Evolutionary conservation across 1,140 invertebrate genomes (phyloP).

Genomic region (Cydia pomonella): DNA sequence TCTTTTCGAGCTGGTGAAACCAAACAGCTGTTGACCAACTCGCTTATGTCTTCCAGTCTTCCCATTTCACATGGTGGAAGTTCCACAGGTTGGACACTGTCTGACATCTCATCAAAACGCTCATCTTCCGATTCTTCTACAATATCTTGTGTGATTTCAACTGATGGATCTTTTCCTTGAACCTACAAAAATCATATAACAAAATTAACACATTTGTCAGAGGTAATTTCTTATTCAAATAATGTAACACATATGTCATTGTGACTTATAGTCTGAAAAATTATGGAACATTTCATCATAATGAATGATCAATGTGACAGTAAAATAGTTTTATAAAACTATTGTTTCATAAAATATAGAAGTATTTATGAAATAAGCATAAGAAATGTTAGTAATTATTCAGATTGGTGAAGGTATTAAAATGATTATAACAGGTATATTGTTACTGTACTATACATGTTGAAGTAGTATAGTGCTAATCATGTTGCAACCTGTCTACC

Average conservation of each 20-base stretch:
- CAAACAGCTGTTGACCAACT: constrained; percentile 90
- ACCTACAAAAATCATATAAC: constrained; percentile 83
- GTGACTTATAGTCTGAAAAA: not conserved
- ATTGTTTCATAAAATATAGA: not conserved
- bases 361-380: not conserved
- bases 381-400: not conserved
- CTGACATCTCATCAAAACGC: constrained; percentile 97
- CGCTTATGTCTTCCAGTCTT: constrained; percentile 96
- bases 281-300: constrained; percentile 1
- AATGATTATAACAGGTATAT: not conserved
- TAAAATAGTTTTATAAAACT: not conserved
- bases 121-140: constrained; percentile 99
- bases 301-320: not conserved
- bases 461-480: not conserved
- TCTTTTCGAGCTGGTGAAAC: constrained; percentile 94
- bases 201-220: not conserved
- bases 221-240: not conserved
- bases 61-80: constrained; percentile 96
- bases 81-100: constrained; percentile 94
- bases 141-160: constrained; percentile 98
- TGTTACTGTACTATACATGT: not conserved
- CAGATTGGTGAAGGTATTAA: not conserved
- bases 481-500: not conserved
- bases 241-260: not conserved
- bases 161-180: constrained; percentile 98